These are phyloP conservation scores for Sebastes jordani DNA, from an alignment of 2,797 vertebrate species.

Conservation along the genomic window DNA sequence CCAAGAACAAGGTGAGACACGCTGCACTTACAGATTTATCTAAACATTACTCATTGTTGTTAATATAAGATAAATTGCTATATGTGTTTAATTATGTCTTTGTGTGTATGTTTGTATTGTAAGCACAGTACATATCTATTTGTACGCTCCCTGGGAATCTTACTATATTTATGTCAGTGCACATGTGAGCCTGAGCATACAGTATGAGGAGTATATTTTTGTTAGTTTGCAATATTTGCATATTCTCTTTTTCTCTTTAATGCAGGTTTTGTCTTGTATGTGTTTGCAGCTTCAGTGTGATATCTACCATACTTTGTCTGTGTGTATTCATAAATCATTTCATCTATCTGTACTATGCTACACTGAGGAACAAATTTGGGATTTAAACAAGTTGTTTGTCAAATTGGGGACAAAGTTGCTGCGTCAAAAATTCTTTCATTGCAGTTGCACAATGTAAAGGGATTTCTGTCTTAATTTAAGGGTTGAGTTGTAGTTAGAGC, in stretches of 20 bases:
- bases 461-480: not conserved
- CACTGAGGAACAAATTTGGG: not conserved
- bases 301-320: not conserved
- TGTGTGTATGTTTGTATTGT: not conserved
- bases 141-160: not conserved
- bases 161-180: not conserved
- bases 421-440: not conserved
- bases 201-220: not conserved
- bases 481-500: not conserved
- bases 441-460: not conserved
- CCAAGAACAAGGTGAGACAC: slow-evolving; percentile 89
- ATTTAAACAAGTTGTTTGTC: not conserved
- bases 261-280: not conserved
- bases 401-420: not conserved
- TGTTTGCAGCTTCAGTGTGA: not conserved
- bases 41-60: not conserved
- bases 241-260: not conserved
- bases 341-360: not conserved
- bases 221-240: not conserved
- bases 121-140: not conserved
- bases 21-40: not conserved
- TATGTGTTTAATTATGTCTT: not conserved
- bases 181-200: not conserved
- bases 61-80: not conserved
- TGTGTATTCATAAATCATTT: not conserved